These are phyloP conservation scores for Vulpes lagopus DNA, from an alignment of 2,113 vertebrate genomes.

Conservation along the genomic window DNA sequence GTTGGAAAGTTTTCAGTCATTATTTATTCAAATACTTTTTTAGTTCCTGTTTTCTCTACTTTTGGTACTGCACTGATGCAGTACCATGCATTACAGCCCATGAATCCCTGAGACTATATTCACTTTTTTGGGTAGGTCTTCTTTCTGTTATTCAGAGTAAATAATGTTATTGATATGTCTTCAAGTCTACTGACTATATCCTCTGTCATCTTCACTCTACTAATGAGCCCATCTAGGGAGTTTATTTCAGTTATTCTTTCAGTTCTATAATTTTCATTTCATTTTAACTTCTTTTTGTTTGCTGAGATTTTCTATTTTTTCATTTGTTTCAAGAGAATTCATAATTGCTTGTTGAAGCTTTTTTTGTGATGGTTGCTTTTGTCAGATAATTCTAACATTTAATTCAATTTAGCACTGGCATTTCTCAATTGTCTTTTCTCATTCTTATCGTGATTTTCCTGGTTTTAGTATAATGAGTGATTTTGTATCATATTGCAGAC, in stretches of 20 bases:
- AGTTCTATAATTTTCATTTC: not conserved
- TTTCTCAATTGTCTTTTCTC: not conserved
- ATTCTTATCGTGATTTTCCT: not conserved
- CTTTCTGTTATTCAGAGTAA: not conserved
- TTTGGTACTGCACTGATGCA: not conserved
- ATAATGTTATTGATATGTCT: not conserved
- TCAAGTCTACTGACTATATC: not conserved
- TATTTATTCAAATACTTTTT: not conserved
- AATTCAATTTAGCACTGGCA: not conserved
- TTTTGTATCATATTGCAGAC: not conserved
- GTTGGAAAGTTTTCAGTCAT: not conserved
- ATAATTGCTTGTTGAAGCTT: not conserved
- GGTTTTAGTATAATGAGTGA: not conserved
- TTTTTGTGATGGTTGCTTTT: not conserved
- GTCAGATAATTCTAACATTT: not conserved
- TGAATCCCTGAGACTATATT: too few relatives aligned
- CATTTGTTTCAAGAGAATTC: not conserved
- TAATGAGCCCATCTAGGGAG: not conserved
- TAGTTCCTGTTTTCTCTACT: not conserved
- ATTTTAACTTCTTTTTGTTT: not conserved
- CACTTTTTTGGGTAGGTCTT: not conserved
- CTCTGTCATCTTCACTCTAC: not conserved
- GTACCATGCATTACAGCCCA: not conserved
- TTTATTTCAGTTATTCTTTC: not conserved
- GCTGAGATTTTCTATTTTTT: not conserved